These are phyloP conservation scores for Helicoverpa zea DNA, from an alignment of 1,140 invertebrate genomes.

Conservation along the genomic window DNA sequence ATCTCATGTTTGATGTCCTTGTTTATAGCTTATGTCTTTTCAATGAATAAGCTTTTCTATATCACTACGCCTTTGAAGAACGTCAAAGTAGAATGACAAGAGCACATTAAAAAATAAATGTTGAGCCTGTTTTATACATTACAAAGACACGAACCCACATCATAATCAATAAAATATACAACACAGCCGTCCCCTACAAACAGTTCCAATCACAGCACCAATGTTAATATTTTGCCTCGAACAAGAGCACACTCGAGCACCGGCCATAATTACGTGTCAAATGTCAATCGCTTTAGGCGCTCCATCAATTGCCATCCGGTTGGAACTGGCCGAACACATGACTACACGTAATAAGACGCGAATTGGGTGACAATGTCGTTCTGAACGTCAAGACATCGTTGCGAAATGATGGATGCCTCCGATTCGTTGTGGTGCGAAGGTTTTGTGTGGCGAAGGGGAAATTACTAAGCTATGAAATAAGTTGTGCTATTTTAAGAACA, in stretches of 20 bases:
- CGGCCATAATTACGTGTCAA: slow-evolving; percentile 53
- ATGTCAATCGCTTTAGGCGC: slow-evolving; percentile 65
- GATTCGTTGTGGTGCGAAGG: slow-evolving; percentile 19
- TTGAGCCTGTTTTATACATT: too few relatives aligned
- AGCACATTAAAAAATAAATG: too few relatives aligned
- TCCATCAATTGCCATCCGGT: slow-evolving; percentile 51
- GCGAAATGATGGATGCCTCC: slow-evolving; percentile 28
- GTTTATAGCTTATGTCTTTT: too few relatives aligned
- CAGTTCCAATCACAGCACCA: too few relatives aligned
- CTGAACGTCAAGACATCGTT: slow-evolving; percentile 46
- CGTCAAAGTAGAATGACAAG: too few relatives aligned
- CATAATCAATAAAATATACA: too few relatives aligned
- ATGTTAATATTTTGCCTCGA: not conserved
- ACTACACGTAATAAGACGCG: slow-evolving; percentile 42
- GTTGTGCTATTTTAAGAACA: not conserved
- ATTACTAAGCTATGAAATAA: not conserved
- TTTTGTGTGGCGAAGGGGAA: slow-evolving; percentile 3
- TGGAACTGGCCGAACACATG: slow-evolving; percentile 46
- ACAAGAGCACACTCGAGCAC: not conserved
- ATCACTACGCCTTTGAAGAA: too few relatives aligned
- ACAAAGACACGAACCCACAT: too few relatives aligned
- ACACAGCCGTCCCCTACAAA: too few relatives aligned
- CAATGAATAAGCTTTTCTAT: too few relatives aligned
- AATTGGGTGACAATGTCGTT: slow-evolving; percentile 44
- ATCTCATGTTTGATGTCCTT: too few relatives aligned